phyloP scores from a whole-genome alignment of 2,888 invertebrate genomes.

The Quadroppia sp. region DNA sequence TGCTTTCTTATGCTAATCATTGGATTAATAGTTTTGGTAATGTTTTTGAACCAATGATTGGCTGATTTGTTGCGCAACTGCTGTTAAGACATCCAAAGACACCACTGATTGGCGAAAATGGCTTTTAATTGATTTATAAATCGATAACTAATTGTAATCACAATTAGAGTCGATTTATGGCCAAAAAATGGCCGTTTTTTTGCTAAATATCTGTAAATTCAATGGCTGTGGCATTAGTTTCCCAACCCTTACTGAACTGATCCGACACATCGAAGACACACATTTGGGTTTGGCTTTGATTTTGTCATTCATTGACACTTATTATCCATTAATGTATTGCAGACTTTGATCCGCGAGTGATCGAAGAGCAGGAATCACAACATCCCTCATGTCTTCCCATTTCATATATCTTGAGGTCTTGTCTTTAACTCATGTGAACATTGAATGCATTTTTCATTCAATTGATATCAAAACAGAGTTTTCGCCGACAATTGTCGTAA shows the following conservation, averaged over 20 bases:
- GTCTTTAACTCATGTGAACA: not conserved
- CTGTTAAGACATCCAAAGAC: not conserved
- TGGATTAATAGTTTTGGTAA: too few relatives aligned
- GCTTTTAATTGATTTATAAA: constrained; percentile 32
- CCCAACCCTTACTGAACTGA: constrained; percentile 72
- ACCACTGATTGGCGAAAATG: constrained; percentile 19
- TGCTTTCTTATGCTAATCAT: too few relatives aligned
- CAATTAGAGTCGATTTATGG: not conserved
- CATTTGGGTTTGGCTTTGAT: constrained; percentile 64
- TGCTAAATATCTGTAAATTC: constrained; percentile 83
- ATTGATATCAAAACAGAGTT: not conserved
- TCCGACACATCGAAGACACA: constrained; percentile 80
- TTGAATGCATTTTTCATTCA: not conserved
- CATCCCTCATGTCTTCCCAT: constrained; percentile 39
- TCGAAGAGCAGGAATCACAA: constrained; percentile 35
- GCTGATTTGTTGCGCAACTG: constrained; percentile 8
- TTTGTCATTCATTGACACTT: too few relatives aligned
- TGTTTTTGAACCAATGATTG: not conserved
- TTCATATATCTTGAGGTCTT: constrained; percentile 24
- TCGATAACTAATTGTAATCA: not conserved
- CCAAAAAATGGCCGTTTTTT: constrained; percentile 73
- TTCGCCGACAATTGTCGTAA: constrained; percentile 15
- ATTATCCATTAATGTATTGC: not conserved
- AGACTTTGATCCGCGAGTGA: constrained; percentile 39
- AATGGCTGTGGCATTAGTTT: constrained; percentile 79